These are phyloP conservation scores for Hyphantria cunea DNA, from an alignment of 1,140 invertebrate genomes.

Conservation along the genomic window DNA sequence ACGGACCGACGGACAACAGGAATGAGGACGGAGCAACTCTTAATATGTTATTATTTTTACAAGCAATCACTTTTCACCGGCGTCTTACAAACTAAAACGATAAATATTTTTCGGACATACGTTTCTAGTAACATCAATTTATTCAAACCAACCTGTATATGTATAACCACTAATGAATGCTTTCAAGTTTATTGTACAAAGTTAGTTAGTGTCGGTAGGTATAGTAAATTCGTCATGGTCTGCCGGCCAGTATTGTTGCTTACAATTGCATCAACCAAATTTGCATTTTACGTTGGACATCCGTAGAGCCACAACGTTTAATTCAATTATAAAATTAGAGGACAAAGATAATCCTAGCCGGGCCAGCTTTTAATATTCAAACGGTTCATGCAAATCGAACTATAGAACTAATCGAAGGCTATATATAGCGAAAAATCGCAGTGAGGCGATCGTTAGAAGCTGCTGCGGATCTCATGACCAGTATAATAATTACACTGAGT, in stretches of 20 bases:
- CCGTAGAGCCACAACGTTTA: slow-evolving; percentile 60
- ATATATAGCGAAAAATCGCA: too few species aligned
- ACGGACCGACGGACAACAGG: slow-evolving; percentile 61
- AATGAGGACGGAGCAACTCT: slow-evolving; percentile 56
- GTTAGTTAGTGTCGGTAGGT: slow-evolving; percentile 37
- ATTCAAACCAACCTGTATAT: slow-evolving; percentile 20
- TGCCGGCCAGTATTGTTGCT: slow-evolving; percentile 51
- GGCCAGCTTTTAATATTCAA: slow-evolving; percentile 8
- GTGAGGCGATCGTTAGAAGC: too few species aligned
- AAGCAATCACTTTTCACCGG: slow-evolving; percentile 6
- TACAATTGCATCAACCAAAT: slow-evolving; percentile 67
- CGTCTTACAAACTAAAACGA: not conserved
- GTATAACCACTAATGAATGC: slow-evolving; percentile 58
- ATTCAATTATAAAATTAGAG: slow-evolving; percentile 58
- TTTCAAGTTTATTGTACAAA: slow-evolving; percentile 46
- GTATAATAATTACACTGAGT: slow-evolving; percentile 51
- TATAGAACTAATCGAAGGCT: slow-evolving; percentile 7
- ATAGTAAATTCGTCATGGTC: slow-evolving; percentile 59
- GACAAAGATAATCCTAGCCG: slow-evolving; percentile 23
- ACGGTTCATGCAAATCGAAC: slow-evolving; percentile 30
- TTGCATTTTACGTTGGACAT: slow-evolving; percentile 67
- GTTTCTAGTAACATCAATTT: slow-evolving; percentile 15
- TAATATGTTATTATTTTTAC: slow-evolving; percentile 30
- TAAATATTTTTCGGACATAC: slow-evolving; percentile 8
- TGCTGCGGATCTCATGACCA: slow-evolving; percentile 38